A percentile compares a stretch with the other conserved stretches of the same genome.
These are phyloP conservation scores for Odocoileus hemionus DNA, from an alignment of 2,113 vertebrate genomes.

Conservation along the genomic window DNA sequence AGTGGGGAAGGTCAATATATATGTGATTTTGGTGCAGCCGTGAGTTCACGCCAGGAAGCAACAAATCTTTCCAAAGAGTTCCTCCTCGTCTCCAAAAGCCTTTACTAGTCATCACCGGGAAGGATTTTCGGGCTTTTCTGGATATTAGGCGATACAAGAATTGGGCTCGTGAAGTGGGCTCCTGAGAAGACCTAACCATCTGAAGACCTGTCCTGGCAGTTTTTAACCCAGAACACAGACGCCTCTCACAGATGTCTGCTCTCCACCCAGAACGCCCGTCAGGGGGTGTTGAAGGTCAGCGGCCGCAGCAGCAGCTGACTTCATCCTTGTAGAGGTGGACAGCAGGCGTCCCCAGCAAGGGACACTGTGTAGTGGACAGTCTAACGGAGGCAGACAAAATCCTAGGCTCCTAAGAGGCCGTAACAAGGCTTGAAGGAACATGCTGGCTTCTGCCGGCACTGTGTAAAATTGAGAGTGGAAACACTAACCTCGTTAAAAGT, in stretches of 20 bases:
- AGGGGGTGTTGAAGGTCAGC: background rate
- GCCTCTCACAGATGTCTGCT: background rate
- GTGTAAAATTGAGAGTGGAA: background rate
- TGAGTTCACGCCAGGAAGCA: background rate
- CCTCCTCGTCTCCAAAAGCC: background rate
- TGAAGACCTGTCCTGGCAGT: background rate
- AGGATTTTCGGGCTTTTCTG: background rate
- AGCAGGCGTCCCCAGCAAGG: background rate
- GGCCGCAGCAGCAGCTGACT: background rate
- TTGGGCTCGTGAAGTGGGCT: background rate
- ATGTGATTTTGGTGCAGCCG: background rate
- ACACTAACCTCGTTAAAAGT: background rate
- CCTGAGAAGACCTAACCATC: background rate
- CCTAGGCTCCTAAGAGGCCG: no score
- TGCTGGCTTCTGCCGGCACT: rapidly evolving
- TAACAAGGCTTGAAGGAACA: background rate
- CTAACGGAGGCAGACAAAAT: background rate
- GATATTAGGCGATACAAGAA: background rate
- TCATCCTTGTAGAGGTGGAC: background rate
- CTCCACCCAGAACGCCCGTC: background rate
- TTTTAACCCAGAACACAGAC: background rate
- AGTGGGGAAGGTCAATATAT: background rate
- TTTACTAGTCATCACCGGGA: background rate
- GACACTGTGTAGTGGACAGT: background rate
- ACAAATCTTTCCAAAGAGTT: background rate